Conservation (phyloP, 37 sponge, comb jelly and placozoan species). For the Aplysina aerophoba region DNA sequence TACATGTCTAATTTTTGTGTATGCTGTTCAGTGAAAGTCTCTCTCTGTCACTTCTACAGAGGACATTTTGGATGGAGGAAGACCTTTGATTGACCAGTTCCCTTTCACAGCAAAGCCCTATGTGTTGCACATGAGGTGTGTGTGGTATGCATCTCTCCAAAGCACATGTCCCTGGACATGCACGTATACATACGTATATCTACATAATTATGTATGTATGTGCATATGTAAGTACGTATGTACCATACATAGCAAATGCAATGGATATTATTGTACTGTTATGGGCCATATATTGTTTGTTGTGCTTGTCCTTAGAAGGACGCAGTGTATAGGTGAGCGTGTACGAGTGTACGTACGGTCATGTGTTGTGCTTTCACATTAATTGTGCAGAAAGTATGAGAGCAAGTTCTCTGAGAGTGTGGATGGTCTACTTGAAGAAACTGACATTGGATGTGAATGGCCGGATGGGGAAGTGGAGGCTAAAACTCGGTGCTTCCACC, state of each 20-base stretch:
- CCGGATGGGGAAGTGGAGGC: slow-evolving; percentile 56
- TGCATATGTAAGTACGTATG: background rate
- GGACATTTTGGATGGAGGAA: slow-evolving; percentile 29
- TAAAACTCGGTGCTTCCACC: slow-evolving; percentile 60
- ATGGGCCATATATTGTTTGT: background rate
- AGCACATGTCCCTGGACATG: background rate
- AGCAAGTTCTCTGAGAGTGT: slow-evolving; percentile 24
- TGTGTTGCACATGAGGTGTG: slow-evolving; percentile 65
- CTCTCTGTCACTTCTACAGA: background rate
- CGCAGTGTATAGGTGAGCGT: background rate
- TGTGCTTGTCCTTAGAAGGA: background rate
- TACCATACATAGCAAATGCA: background rate
- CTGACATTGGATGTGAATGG: slow-evolving; percentile 69
- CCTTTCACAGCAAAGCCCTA: slow-evolving; percentile 60
- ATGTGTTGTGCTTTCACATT: background rate
- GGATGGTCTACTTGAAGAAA: slow-evolving; percentile 39
- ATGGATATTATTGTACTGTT: background rate
- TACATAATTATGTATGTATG: background rate
- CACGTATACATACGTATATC: slow-evolving; percentile 11
- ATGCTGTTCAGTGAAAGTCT: too few species aligned
- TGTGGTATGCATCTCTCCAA: too few species aligned
- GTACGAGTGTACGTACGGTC: background rate
- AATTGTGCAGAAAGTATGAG: background rate
- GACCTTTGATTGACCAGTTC: slow-evolving; percentile 52
- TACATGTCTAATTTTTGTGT: too few species aligned